Evolutionary conservation across 2,888 invertebrate genomes (phyloP).

Genomic region (Drosophila borealis): DNA sequence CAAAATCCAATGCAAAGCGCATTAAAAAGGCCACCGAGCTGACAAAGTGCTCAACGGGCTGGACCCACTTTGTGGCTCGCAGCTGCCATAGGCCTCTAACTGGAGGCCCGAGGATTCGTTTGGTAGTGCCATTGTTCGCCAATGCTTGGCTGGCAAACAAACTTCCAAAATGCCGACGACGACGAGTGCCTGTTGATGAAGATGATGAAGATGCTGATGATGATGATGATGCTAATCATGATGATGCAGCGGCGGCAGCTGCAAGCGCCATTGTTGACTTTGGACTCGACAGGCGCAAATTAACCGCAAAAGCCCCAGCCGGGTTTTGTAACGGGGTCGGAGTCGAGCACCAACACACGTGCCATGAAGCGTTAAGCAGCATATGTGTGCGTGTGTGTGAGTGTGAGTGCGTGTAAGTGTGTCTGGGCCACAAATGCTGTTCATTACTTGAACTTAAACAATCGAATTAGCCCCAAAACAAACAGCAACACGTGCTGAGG

Average conservation of each 20-base stretch:
- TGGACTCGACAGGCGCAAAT: slow-evolving; percentile 55
- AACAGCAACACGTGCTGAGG: slow-evolving; percentile 31
- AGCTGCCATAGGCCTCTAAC: slow-evolving; percentile 35
- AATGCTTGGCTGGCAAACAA: slow-evolving; percentile 37
- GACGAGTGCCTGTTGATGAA: slow-evolving; percentile 37
- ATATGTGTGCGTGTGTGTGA: slow-evolving; percentile 5
- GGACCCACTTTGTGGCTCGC: slow-evolving; percentile 5
- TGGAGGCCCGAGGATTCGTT: slow-evolving; percentile 5
- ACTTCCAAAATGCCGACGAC: slow-evolving; percentile 40
- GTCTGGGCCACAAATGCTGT: slow-evolving; percentile 34
- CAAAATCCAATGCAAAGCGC: slow-evolving; percentile 34
- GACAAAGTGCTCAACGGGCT: slow-evolving; percentile 22
- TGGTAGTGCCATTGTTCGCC: slow-evolving; percentile 36
- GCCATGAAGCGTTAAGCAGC: slow-evolving; percentile 43
- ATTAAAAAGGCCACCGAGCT: slow-evolving; percentile 37
- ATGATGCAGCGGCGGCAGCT: neutral
- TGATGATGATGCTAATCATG: slow-evolving; percentile 6
- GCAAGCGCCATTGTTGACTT: slow-evolving; percentile 51
- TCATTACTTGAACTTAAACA: slow-evolving; percentile 68
- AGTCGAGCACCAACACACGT: slow-evolving; percentile 35
- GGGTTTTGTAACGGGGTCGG: neutral
- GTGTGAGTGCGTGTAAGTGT: slow-evolving; percentile 16
- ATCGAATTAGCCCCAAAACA: slow-evolving; percentile 63
- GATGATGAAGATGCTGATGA: slow-evolving; percentile 3
- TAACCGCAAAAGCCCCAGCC: slow-evolving; percentile 55